Base-by-base conservation (phyloP, 2,888 invertebrate species). In the Erebia palarica region DNA sequence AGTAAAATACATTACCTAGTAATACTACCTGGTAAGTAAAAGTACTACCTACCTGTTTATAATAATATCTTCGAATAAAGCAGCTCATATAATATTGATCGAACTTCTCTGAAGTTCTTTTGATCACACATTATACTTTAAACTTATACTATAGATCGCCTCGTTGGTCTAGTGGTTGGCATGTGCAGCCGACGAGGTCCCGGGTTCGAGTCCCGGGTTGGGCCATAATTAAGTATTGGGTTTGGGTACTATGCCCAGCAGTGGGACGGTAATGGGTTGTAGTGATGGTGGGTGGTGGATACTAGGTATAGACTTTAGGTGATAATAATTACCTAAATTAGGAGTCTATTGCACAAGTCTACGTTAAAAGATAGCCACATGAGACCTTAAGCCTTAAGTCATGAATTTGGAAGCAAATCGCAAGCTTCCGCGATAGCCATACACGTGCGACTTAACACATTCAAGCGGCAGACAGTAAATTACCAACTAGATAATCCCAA, bases 381-480 rank as follows among this genome's bases (percentile, higher is more conserved):
- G 60, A 13, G 61, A 44, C 16, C 18, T 16, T 44, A 44, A 61
- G 42, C 16, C 44, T 16, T 44, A 44, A 60, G 42, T 44, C 11
- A 61, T 61, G n/a, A 36, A 36, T 53, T 65, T 42, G 53, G 53
- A 65, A 16, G 42, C 65, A 65, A 63, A 49, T 63, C 63, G 13
- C 63, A 63, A 49, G 42, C 65, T 65, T 65, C 65, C 65, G 65
- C 36, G 36, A 64, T 42, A 55, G 8, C 55, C 63, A 47, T 65
- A 55, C 55, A 18, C 7, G 55, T 55, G 11, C 36, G 42, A 7
- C 53, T 55, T 65, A 65, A 42, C 16, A 65, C 53, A 16, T 65
- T 18, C 42, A 42, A 65, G 16, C 16, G 18, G 18, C n/a, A 55
- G 36, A 65, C 55, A 65, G 55, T 65, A 65, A 36, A 44, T 42